Percentiles rank a stretch among this genome's conserved stretches.
Evolutionary conservation across 1,140 invertebrate species (phyloP).

Genomic region (Pseudomyrmex concolor): DNA sequence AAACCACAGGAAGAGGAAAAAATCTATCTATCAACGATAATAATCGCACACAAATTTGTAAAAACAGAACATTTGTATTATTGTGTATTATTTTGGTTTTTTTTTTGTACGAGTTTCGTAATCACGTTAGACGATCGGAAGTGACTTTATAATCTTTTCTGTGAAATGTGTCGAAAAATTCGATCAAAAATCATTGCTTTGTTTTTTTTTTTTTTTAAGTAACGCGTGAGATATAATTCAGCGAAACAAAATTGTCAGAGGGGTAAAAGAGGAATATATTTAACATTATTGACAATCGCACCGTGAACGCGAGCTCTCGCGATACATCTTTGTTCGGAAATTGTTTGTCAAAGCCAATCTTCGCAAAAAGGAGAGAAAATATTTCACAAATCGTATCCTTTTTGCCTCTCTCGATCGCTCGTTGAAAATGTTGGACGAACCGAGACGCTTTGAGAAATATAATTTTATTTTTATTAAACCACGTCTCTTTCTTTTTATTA

Average conservation of each 20-base stretch:
- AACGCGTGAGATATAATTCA: not conserved
- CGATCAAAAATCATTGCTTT: not conserved
- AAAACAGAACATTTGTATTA: not conserved
- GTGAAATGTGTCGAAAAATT: not conserved
- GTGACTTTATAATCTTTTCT: no score
- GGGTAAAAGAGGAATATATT: constrained; percentile 2
- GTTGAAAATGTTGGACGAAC: constrained; percentile 38
- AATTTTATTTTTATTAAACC: constrained; percentile 55
- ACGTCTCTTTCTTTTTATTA: constrained; percentile 11
- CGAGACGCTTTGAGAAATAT: constrained; percentile 51
- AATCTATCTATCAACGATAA: not conserved
- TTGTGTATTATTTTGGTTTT: no score
- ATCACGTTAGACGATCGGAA: not conserved
- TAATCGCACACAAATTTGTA: constrained; percentile 16
- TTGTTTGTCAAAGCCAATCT: not conserved
- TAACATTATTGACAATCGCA: not conserved
- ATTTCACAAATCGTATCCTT: not conserved
- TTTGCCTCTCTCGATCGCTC: constrained; percentile 31
- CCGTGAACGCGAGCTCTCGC: no score
- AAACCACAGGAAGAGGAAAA: not conserved
- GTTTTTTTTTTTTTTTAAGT: not conserved
- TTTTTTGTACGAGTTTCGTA: constrained; percentile 1
- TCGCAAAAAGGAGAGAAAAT: not conserved
- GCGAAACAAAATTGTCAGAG: not conserved
- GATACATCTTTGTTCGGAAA: not conserved